Evolutionary conservation across 2,797 vertebrate species (phyloP), one percentile per base, ranked within the genome.

Genomic region (Amphiprion clarkii): DNA sequence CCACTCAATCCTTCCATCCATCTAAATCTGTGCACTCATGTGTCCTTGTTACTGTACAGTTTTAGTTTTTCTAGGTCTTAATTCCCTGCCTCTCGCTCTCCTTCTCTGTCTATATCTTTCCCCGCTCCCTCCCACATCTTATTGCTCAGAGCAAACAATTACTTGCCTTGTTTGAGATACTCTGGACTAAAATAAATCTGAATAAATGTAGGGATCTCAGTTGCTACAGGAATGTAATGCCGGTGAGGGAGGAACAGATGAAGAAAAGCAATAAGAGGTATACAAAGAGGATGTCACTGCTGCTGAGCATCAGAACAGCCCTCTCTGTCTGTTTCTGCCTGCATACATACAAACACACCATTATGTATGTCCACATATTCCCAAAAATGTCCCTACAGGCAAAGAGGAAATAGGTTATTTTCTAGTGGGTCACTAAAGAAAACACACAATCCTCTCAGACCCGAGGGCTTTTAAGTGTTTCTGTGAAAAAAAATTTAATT

Each of bases 121-220:
- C 14, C 44, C 1, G 7, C 75, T 71, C 61, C 73, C 73, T 60
- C 83, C 74, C 65, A 82, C 70, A 61, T 79, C 58, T 83, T 72
- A 59, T 71, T 64, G 78, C 90, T 87, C 71, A 64, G 84, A 82
- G 82, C 85, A 83, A 93, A 90, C 88, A 90, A 87, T 90, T 79
- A 82, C 82, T 84, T 63, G 79, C 65, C 71, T 79, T 87, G 85
- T 88, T 90, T 82, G 83, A 87, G 81, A 75, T 48, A 54, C 55
- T 81, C 71, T 64, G 39, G 77, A 74, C 83, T 65, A 83, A 91
- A 88, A 87, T 88, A 87, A 80, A 89, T 88, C 63, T 62, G 69
- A 79, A 82, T 81, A 84, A 82, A 88, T 58, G 76, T 7, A 36
- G 71, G 68, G 63, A 77, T 87, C 75, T 75, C 44, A 67, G 53